Base-by-base conservation (phyloP, 1,140 invertebrate species). In the Drosophila subpulchrella region DNA sequence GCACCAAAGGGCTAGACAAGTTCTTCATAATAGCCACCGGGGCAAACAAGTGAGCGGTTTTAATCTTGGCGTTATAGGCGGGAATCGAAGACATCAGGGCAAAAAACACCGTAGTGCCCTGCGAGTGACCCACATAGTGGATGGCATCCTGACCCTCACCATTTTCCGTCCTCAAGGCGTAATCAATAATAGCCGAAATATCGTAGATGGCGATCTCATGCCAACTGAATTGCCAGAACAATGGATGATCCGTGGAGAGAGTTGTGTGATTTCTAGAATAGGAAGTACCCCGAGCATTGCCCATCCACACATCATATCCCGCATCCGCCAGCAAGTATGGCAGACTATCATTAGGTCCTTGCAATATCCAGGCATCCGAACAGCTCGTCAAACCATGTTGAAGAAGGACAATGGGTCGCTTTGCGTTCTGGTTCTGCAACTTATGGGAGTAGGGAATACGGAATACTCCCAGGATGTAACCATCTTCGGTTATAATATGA, bases 281-380 rank as follows among this genome's bases (percentile, higher is more conserved):
- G 1, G 8, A 93, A 13, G 65, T 91, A 8, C 90, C 90, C n/a
- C 81, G 79, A 0, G 30, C 91, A 84, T 96, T 96, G 3, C 94
- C 94, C 56, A 51, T 95, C 53, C 12, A 90, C 8, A 97, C 94
- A 91, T 97, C 96, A 58, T 94, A 96, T 0, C 96, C 96, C 0
- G 93, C 93, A 81, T 97, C 95, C 0, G 95, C 94, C 36, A 96
- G 80, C 3, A 95, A 70, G 68, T 92, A 94, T 6, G 92, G 72
- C 60, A 91, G 55, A 4, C 93, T 93, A 81, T 95, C 95, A 11
- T 93, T 79, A 10, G 95, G 94, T 30, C 95, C 95, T 58, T 94
- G 93, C 2, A 96, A 89, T 4, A 97, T 92, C 94, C 95, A 97
- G 83, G 96, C 95, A 1, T 95, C 94, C 1, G 96, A 96, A 76